These are phyloP conservation scores for Poecilia wingei DNA, from an alignment of 2,797 vertebrate species.

Conservation along the genomic window DNA sequence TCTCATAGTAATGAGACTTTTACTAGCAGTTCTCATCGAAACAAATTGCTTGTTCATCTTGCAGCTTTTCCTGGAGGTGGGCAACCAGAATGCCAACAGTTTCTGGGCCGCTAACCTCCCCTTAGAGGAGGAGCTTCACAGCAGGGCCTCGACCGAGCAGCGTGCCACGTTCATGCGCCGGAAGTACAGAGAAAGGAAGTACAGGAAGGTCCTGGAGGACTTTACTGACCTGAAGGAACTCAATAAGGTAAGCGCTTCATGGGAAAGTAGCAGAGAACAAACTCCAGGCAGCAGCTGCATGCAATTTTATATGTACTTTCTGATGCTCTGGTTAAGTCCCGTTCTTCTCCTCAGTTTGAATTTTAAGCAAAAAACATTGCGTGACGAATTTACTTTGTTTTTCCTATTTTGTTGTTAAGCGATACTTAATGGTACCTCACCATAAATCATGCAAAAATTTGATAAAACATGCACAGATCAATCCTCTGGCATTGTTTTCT, in stretches of 20 bases:
- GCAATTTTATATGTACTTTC: neutral
- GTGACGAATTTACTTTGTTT: neutral
- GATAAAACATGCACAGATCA: conserved; percentile 47
- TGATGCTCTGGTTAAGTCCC: neutral
- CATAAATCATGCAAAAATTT: neutral
- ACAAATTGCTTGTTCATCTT: neutral
- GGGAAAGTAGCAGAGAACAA: neutral
- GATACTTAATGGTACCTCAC: neutral
- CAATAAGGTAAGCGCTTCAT: conserved; percentile 85
- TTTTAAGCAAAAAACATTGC: neutral
- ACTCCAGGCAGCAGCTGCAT: neutral
- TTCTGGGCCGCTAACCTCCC: conserved; percentile 94
- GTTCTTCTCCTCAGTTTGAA: neutral
- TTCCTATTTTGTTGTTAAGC: neutral
- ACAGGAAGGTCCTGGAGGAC: conserved; percentile 81
- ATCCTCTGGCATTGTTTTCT: conserved; percentile 12
- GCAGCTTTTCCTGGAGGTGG: conserved; percentile 92
- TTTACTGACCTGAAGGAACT: conserved; percentile 85
- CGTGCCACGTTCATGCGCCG: conserved; percentile 87
- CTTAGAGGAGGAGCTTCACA: conserved; percentile 84
- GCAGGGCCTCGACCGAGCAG: conserved; percentile 83
- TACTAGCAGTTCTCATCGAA: neutral
- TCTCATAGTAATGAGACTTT: neutral
- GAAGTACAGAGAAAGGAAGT: conserved; percentile 95
- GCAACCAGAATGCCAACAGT: conserved; percentile 92